A percentile compares a stretch with the other conserved stretches of the same genome.
Conservation (phyloP, 2,113 vertebrate species). For the Hystrix brachyura region DNA sequence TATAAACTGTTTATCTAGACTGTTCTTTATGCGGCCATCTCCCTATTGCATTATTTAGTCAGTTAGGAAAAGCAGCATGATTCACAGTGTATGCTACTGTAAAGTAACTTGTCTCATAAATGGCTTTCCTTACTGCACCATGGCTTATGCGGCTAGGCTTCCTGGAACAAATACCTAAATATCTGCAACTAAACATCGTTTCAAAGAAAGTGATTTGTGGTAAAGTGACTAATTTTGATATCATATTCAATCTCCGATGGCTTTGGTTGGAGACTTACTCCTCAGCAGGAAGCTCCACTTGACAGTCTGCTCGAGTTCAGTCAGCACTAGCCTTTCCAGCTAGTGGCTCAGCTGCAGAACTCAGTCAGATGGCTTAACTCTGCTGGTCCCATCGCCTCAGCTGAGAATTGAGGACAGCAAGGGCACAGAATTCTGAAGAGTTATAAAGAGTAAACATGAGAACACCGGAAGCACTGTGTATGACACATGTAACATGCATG, state of each 20-base stretch:
- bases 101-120: not conserved
- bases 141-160: not conserved
- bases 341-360: not conserved
- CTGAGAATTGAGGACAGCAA: not conserved
- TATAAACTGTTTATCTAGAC: not conserved
- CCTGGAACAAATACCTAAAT: not conserved
- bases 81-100: not conserved
- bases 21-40: not conserved
- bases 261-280: not conserved
- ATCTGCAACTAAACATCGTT: not conserved
- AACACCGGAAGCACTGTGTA: not conserved
- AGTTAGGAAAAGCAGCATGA: not conserved
- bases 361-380: not conserved
- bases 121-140: not conserved
- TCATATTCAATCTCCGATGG: not conserved
- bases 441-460: not conserved
- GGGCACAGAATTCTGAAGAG: not conserved
- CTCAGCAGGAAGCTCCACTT: not conserved
- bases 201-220: not conserved
- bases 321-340: not conserved
- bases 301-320: not conserved
- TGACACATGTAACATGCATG: fast-evolving
- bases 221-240: not conserved
- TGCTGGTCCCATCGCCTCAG: not conserved
- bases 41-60: not conserved